Evolutionary conservation across 2,888 invertebrate genomes (phyloP).

Genomic region (Megamerina dolium): DNA sequence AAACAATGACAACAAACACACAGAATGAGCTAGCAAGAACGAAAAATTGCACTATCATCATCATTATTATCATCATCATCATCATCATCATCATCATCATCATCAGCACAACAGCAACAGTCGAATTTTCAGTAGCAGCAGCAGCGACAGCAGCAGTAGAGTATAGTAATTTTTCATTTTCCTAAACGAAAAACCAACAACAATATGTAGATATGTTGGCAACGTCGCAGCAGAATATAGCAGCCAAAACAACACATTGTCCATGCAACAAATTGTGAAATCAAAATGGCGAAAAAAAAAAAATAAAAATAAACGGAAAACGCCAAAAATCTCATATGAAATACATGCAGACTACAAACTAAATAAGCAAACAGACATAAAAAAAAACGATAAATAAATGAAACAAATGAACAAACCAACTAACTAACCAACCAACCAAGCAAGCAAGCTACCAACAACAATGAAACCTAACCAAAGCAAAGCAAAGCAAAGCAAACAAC

Average conservation of each 20-base stretch:
- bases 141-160: conserved; percentile 22
- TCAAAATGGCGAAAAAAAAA: not conserved
- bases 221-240: not conserved
- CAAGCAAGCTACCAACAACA: conserved; percentile 23
- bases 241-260: not conserved
- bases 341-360: no score
- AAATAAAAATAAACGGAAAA: not conserved
- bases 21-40: not conserved
- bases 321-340: no score
- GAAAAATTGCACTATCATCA: conserved; percentile 20
- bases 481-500: conserved; percentile 4
- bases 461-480: conserved; percentile 17
- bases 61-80: conserved; percentile 10
- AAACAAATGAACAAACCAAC: no score
- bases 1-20: conserved; percentile 3
- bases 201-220: not conserved
- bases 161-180: conserved; percentile 36
- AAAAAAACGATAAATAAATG: no score
- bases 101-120: conserved; percentile 6
- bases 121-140: conserved; percentile 17
- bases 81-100: conserved; percentile 6
- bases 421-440: conserved; percentile 3
- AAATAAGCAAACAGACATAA: no score
- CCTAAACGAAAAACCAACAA: conserved; percentile 26
- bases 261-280: not conserved